A percentile compares a stretch with the other conserved stretches of the same genome.
Evolutionary conservation across 2,797 vertebrate genomes (phyloP).

Genomic region (Nannoperca obscura): DNA sequence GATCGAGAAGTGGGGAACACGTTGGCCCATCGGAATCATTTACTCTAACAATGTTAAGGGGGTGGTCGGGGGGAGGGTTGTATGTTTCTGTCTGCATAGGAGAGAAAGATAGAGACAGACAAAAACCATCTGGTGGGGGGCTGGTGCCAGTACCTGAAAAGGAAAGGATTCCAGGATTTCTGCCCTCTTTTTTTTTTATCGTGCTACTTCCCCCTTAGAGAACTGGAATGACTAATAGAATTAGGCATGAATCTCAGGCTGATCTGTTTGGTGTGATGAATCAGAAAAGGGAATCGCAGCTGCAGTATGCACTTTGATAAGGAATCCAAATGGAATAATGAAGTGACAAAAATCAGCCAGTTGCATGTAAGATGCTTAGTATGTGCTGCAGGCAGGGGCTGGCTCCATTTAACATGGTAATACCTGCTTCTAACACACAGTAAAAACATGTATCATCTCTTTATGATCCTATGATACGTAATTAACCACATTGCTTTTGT

Average conservation of each 20-base stretch:
- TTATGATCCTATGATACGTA: slow-evolving; percentile 13
- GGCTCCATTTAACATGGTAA: slow-evolving; percentile 39
- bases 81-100: slow-evolving; percentile 22
- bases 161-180: slow-evolving; percentile 45
- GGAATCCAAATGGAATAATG: slow-evolving; percentile 71
- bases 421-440: slow-evolving; percentile 20
- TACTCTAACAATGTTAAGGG: slow-evolving; percentile 52
- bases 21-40: slow-evolving; percentile 49
- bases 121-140: slow-evolving; percentile 23
- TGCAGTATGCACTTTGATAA: slow-evolving; percentile 74
- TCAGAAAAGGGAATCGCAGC: slow-evolving; percentile 64
- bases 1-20: slow-evolving; percentile 49
- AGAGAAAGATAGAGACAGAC: slow-evolving; percentile 10
- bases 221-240: slow-evolving; percentile 62
- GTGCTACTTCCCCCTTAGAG: slow-evolving; percentile 46
- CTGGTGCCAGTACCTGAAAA: slow-evolving; percentile 41
- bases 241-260: slow-evolving; percentile 66
- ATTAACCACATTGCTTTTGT: not conserved
- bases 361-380: slow-evolving; percentile 29
- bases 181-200: slow-evolving; percentile 36
- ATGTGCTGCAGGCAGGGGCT: slow-evolving; percentile 16
- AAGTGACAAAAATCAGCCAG: slow-evolving; percentile 47
- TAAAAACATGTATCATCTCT: not conserved
- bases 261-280: slow-evolving; percentile 67
- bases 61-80: not conserved